Evolutionary conservation across 2,888 invertebrate species (phyloP), one percentile per base, ranked within the genome.

Genomic region (Sphaerophoria taeniata): DNA sequence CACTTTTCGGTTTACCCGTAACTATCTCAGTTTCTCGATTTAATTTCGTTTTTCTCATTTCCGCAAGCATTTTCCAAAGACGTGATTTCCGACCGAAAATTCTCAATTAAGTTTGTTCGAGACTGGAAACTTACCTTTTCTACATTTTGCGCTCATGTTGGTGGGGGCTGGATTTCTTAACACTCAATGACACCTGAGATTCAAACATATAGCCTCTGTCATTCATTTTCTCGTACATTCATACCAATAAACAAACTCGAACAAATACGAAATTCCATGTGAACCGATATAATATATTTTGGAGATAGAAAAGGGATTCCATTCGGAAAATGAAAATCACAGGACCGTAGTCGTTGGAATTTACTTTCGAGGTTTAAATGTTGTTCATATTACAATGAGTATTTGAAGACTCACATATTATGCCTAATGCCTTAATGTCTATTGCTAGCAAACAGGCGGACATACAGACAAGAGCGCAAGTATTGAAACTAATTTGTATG

Each of bases 11-110:
- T 85, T 85, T 85, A 81, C 85, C 85, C 85, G 76, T 81, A 85
- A 85, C 85, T 85, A 84, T 83, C 74, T 71, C 83, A 84, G 81
- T 76, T 80, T 76, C 85, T 85, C 85, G 81, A 85, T 85, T 85
- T 85, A 85, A 85, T 85, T 85, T 85, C 85, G 85, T 85, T 85
- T 85, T 85, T 85, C 85, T 85, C 85, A 85, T 85, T 85, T 85
- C 81, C 85, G 85, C 81, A 76, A 85, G 85, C 76, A 81, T 85
- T 85, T 81, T 85, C 81, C 70, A 81, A 85, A 77, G 85, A 85
- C 85, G 85, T 85, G 85, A 85, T 85, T 85, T 85, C 85, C 85
- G 85, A 85, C 81, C 81, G 85, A 85, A 81, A 85, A 81, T 85
- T 81, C 81, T 69, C 85, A 85, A 85, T 85, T 85, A 85, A 85